phyloP scores from a whole-genome alignment of 2,113 vertebrate species.

The Pao palembangensis region DNA sequence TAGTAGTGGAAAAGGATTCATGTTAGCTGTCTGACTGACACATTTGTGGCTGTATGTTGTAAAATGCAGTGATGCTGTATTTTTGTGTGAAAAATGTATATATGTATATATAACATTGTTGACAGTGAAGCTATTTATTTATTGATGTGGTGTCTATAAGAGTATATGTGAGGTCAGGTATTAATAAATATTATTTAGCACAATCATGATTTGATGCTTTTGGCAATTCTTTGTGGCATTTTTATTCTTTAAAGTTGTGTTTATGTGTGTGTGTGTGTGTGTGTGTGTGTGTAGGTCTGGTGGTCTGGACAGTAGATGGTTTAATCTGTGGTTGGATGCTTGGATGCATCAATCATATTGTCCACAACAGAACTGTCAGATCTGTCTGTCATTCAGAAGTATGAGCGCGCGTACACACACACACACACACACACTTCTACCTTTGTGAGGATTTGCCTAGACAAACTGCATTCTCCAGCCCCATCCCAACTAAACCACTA shows the following conservation, averaged over 20 bases:
- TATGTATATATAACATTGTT: slow-evolving; percentile 75
- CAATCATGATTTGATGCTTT: slow-evolving; percentile 26
- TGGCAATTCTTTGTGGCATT: neutral
- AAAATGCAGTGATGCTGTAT: slow-evolving; percentile 77
- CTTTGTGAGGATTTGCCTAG: neutral
- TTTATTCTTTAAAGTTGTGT: slow-evolving; percentile 1
- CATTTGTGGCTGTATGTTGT: slow-evolving; percentile 73
- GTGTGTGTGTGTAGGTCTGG: neutral
- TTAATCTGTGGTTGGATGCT: slow-evolving; percentile 37
- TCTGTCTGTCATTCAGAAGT: slow-evolving; percentile 42
- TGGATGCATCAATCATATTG: slow-evolving; percentile 54
- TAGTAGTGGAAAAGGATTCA: slow-evolving; percentile 21
- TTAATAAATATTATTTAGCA: slow-evolving; percentile 71
- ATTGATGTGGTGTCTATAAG: slow-evolving; percentile 60
- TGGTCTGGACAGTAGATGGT: slow-evolving; percentile 19
- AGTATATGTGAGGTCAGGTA: slow-evolving; percentile 59
- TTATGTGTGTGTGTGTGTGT: neutral
- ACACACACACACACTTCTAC: slow-evolving; percentile 1
- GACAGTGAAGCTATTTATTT: slow-evolving; percentile 56
- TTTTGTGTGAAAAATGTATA: slow-evolving; percentile 85
- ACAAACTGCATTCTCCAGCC: neutral
- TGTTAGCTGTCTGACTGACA: slow-evolving; percentile 69
- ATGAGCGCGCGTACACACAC: slow-evolving; percentile 2
- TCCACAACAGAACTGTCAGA: slow-evolving; percentile 44
- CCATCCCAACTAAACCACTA: too few species aligned